These are phyloP conservation scores for Oncorhynchus nerka DNA, from an alignment of 2,113 vertebrate genomes.

Conservation along the genomic window DNA sequence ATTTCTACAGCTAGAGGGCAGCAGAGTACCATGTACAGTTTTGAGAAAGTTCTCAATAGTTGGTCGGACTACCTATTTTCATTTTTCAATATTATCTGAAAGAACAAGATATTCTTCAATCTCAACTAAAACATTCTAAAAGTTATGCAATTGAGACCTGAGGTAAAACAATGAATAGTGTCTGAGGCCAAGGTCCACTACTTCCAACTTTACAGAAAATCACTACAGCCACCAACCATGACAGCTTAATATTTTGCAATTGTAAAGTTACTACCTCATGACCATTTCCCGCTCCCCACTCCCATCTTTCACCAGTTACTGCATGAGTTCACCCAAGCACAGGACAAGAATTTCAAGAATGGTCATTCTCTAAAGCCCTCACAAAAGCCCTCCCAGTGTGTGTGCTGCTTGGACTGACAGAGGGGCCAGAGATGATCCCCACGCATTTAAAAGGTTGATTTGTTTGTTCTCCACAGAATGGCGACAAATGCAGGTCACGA, in stretches of 20 bases:
- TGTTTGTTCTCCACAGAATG: constrained; percentile 55
- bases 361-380: constrained; percentile 58
- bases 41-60: background rate
- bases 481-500: constrained; percentile 56
- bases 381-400: constrained; percentile 33
- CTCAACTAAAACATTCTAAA: background rate
- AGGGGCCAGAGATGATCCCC: constrained; percentile 41
- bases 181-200: background rate
- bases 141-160: background rate
- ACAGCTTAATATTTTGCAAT: background rate
- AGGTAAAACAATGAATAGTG: background rate
- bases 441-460: constrained; percentile 54
- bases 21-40: constrained; percentile 34
- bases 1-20: constrained; percentile 57
- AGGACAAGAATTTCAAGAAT: constrained; percentile 66
- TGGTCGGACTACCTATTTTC: background rate
- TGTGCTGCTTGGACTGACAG: constrained; percentile 47
- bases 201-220: background rate
- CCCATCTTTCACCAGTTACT: constrained; percentile 22
- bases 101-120: background rate
- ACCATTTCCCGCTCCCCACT: constrained; percentile 9
- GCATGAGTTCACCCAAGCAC: constrained; percentile 49
- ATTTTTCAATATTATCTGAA: background rate
- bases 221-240: background rate
- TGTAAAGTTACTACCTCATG: background rate